Evolutionary conservation across 2,113 vertebrate genomes (phyloP), one percentile per base, ranked within the genome.

Genomic region (Oreochromis aureus): DNA sequence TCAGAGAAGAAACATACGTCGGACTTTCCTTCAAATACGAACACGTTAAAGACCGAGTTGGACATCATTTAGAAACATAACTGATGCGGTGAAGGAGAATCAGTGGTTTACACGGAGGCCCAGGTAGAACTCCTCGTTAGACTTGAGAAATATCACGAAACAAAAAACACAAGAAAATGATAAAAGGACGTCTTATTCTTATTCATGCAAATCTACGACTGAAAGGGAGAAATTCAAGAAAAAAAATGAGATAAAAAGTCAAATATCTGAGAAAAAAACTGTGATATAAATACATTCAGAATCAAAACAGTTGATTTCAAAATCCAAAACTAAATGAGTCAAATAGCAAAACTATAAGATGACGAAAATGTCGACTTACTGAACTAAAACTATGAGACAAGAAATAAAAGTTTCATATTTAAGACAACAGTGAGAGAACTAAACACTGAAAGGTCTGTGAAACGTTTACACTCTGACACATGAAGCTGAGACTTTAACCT

Each of bases 381-480:
- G 36, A 69, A 13, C 1, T 71, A 71, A 71, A 71, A 71, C 66
- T 44, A 1, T 41, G 36, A 41, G n/a, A 24, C 18, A 36, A 63
- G 59, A 24, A 22, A 36, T 41, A 24, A 69, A 69, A 1, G 63
- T 41, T 0, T 41, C n/a, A 71, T 6, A 6, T 15, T 71, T 71
- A 24, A 71, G 19, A 44, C n/a, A 63, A 66, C 6, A 66, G 18
- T 3, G 13, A 16, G 56, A 10, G 56, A 24, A 24, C 0, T 2
- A 0, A 63, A 63, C 30, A 24, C 11, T 69, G 59, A 63, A 12
- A n/a, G 19, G 53, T 54, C 56, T 59, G 56, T 34, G 30, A 63
- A 6, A 34, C 16, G 2, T 63, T 63, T 34, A 63, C 3, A 54
- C n/a, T 1, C n/a, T 55, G 53, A 55, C 51, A 53, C 51, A 3